Evolutionary conservation across 2,113 vertebrate genomes (phyloP), one percentile per base, ranked within the genome.

Genomic region (Oophaga pumilio): DNA sequence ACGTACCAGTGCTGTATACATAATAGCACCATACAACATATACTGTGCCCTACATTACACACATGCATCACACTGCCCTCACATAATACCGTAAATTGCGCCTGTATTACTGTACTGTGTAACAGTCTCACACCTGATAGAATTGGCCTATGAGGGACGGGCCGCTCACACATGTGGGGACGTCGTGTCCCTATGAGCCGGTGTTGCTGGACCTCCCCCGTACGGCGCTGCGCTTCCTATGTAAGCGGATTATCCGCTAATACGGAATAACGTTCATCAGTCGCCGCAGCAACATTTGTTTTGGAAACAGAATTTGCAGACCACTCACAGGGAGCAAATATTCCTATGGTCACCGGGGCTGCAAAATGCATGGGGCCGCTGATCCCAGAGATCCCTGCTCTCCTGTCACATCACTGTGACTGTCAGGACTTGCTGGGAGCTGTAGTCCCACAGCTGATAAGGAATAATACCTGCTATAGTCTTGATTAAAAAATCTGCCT

Each of bases 281-380:
- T 77, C 4, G 49, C 85, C 57, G 68, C 79, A 62, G 85, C 12
- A 62, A 86, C 20, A 53, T 68, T 86, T 86, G 74, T 86, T 86
- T 86, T 79, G 85, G 85, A 86, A 86, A 86, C 50, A 86, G n/a
- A 33, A 24, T 68, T 78, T 68, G 59, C 17, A 86, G 85, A 78
- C 57, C 76, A 52, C 85, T 78, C 28, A 52, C 85, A 7, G 85
- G 76, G 85, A 15, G 77, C 26, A 86, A 78, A 50, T 79, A 78
- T 78, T 86, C 79, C 24, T 77, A 17, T 8, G n/a, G 13, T 68
- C 52, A 15, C 14, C 59, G 13, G 43, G 74, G 52, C 18, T 20
- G 66, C 22, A 10, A 26, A 4, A 2, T 18, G 33, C 43, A 59
- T 53, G 4, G 64, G n/a, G 53, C 59, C n/a, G 53, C 18, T 66